Evolutionary conservation across 2,113 vertebrate species (phyloP), one percentile per base, ranked within the genome.

Genomic region (Callionymus lyra): DNA sequence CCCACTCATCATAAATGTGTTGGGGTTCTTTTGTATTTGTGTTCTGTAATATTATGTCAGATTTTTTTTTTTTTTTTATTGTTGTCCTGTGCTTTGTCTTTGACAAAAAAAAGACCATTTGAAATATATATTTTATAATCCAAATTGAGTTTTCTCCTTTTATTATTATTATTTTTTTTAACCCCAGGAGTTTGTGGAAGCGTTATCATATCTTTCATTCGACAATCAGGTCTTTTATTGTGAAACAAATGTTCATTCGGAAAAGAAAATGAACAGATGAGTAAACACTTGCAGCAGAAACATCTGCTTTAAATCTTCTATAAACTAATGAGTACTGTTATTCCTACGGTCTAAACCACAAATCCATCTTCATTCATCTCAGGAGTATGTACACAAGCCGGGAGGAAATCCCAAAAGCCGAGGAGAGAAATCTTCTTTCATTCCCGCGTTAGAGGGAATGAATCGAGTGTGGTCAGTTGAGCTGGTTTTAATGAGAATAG

Each of bases 351-450:
- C 31, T 50, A 50, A 44, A 47, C 53, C 19, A 21, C 39, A 32
- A 2, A 43, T 49, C 36, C 49, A 55, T 50, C 41, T 35, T 8
- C 34, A 43, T 35, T 57, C 16, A 10, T 48, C 32, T 32, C 27
- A 0, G 1, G 50, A 57, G 45, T 34, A n/a, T 1, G 38, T 18
- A 37, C 34, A 34, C 44, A 56, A 42, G 33, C 41, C n/a, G 15
- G 34, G 41, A 48, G 36, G 34, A 56, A 72, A 56, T 50, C 52
- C 53, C 41, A 31, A 41, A 14, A 49, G 54, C 50, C 6, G 31
- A 45, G 21, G 21, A 27, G 21, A 27, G 4, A 8, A 27, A 27
- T 27, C 21, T 8, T 12, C 63, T 47, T 56, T 49, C 33, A 40
- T 13, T 54, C 45, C 19, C 36, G 48, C 50, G 50, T 44, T 46